Evolutionary conservation across 2,797 vertebrate genomes (phyloP).

Genomic region (Acanthurus leucopareius): DNA sequence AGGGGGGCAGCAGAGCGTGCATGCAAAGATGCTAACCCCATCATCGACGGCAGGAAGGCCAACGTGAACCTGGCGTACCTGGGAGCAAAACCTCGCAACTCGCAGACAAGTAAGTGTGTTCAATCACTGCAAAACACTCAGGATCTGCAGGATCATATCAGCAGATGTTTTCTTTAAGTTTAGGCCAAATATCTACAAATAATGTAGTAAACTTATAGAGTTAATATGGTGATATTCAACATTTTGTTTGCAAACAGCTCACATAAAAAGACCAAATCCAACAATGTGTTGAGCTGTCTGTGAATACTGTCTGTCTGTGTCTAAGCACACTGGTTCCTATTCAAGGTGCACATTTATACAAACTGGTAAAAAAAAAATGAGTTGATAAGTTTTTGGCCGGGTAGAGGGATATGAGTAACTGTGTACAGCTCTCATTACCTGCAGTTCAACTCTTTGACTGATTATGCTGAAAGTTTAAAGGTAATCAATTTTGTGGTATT

Average conservation of each 20-base stretch:
- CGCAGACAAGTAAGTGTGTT: constrained; percentile 90
- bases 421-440: no score
- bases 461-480: no score
- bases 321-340: not conserved
- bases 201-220: not conserved
- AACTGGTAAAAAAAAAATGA: not conserved
- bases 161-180: not conserved
- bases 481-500: no score
- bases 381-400: no score
- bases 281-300: not conserved
- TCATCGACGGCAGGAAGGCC: constrained; percentile 97
- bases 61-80: constrained; percentile 97
- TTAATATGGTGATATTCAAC: not conserved
- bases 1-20: constrained; percentile 92
- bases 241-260: no score
- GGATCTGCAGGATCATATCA: not conserved
- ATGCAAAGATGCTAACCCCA: constrained; percentile 96
- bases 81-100: constrained; percentile 94
- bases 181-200: not conserved
- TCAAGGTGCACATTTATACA: not conserved
- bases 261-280: not conserved
- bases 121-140: not conserved
- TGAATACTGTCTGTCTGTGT: not conserved
- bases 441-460: no score
- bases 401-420: no score